Evolutionary conservation across 53 echinoderm and acorn worm genomes (phyloP), one percentile per base, ranked within the genome.

Genomic region (Holothuria leucospilota): DNA sequence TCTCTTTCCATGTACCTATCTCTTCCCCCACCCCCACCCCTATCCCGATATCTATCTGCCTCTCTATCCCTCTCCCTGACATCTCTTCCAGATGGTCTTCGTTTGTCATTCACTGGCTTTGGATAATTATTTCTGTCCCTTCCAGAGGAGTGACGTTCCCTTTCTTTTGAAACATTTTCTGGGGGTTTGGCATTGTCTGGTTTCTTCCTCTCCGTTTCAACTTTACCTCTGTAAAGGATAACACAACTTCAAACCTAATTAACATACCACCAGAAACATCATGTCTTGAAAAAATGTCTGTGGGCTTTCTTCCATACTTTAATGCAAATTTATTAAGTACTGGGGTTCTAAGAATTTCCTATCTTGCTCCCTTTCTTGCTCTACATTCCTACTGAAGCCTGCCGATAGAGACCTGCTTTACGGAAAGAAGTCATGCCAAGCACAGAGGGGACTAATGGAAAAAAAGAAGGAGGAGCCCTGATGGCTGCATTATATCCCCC

Each of bases 1-100:
- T 68, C 65, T 61, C 39, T 81, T 52, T 68, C 87, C 30, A 46
- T 65, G 23, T 68, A 63, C 28, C 66, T 66, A 56, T 88, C 88
- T 81, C 39, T 58, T 71, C 52, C 42, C 68, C 62, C 82, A 29
- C 70, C 59, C 68, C 62, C 82, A 24, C 70, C 59, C 77, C 89
- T 83, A 25, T 85, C 89, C 60, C 83, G 62, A 20, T 38, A 62
- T 26, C 83, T 84, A 12, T 69, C 46, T 25, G 41, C 26, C 24
- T 52, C 81, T 81, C 39, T 81, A 62, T 69, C 58, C 51, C 39
- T 84, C 2, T 21, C 58, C 28, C 39, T 84, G 1, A 23, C 10
- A 24, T 75, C 75, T 52, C 75, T 52, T 14, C 49, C 51, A 24
- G 68, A 68, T 21, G 51, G 26, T 15, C 52, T 75, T 21, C 75